These are phyloP conservation scores for Oscheius sp. DNA, from an alignment of 2,888 invertebrate species.

Conservation along the genomic window DNA sequence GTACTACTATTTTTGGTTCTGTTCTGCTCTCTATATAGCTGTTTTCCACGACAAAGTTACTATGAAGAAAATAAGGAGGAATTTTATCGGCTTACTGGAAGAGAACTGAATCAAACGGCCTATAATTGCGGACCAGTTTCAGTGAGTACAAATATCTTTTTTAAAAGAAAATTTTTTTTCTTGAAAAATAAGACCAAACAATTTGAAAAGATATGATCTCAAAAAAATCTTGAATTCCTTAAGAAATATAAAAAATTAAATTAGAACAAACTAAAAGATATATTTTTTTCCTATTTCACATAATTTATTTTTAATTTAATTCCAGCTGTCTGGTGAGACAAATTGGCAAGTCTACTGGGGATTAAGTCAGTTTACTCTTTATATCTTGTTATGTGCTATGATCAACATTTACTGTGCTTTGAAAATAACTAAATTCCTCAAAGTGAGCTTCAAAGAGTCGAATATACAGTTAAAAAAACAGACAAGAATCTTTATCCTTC, in stretches of 20 bases:
- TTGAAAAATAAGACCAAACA: too few relatives aligned
- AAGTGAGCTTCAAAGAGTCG: not conserved
- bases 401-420: slow-evolving; percentile 5
- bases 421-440: not conserved
- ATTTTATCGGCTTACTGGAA: not conserved
- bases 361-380: slow-evolving; percentile 3
- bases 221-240: too few relatives aligned
- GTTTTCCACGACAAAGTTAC: slow-evolving; percentile 5
- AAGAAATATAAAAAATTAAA: too few relatives aligned
- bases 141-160: too few relatives aligned
- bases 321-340: not conserved
- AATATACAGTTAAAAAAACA: slow-evolving; percentile 7
- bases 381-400: slow-evolving; percentile 3
- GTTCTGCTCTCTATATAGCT: slow-evolving; percentile 8
- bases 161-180: too few relatives aligned
- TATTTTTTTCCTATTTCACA: not conserved
- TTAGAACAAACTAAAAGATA: not conserved
- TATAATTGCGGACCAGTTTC: slow-evolving; percentile 11
- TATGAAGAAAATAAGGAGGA: not conserved
- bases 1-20: not conserved
- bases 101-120: not conserved
- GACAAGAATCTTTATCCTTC: slow-evolving; percentile 1
- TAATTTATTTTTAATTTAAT: not conserved
- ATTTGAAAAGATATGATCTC: too few relatives aligned
- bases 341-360: slow-evolving; percentile 22